These are phyloP conservation scores for Caenorhabditis latens DNA, from an alignment of 1,140 invertebrate genomes.

Conservation along the genomic window DNA sequence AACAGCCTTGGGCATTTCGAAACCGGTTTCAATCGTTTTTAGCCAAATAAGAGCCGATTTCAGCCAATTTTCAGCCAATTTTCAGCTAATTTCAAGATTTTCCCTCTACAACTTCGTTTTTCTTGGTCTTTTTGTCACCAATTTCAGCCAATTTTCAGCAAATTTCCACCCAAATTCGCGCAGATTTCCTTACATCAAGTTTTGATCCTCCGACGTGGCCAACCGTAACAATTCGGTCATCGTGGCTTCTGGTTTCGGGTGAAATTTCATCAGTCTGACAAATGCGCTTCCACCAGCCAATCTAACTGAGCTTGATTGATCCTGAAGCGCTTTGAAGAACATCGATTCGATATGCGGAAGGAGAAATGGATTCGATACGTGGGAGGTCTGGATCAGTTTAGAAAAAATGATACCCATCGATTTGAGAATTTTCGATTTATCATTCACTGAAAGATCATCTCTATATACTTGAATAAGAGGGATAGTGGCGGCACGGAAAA, in stretches of 20 bases:
- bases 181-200: conserved; percentile 41
- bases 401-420: conserved; percentile 93
- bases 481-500: conserved; percentile 95
- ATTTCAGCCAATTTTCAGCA: no score
- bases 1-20: no score
- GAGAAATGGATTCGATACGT: conserved; percentile 97
- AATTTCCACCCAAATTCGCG: no score
- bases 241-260: conserved; percentile 72
- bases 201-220: conserved; percentile 52
- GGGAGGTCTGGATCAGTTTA: conserved; percentile 86
- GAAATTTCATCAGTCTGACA: conserved; percentile 58
- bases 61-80: no score
- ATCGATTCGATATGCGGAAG: conserved; percentile 97
- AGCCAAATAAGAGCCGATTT: no score
- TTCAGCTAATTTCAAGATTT: no score
- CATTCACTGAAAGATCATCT: conserved; percentile 89
- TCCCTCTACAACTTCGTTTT: no score
- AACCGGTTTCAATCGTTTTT: not conserved
- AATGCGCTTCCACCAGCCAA: conserved; percentile 67
- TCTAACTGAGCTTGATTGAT: conserved; percentile 67
- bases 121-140: no score
- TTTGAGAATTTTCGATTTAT: no score
- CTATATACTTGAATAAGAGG: conserved; percentile 96
- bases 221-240: conserved; percentile 70
- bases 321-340: conserved; percentile 82